These are phyloP conservation scores for Eupelmus urozonus DNA, from an alignment of 2,888 invertebrate genomes.

Conservation along the genomic window DNA sequence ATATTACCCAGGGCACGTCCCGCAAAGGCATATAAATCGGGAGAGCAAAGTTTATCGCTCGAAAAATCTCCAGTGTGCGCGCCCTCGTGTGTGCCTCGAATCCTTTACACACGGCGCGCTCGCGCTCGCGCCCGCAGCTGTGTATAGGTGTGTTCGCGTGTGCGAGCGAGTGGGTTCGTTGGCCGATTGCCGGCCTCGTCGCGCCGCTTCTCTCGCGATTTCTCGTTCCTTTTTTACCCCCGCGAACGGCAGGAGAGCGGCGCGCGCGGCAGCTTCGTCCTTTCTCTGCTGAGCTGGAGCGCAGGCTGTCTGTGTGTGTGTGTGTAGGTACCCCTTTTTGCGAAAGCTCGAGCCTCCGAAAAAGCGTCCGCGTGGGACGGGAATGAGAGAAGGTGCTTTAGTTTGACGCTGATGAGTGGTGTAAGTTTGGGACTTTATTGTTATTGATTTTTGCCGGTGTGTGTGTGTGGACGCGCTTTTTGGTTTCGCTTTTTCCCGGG, in stretches of 20 bases:
- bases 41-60: conserved; percentile 3
- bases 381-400: too few relatives aligned
- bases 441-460: too few relatives aligned
- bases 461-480: too few relatives aligned
- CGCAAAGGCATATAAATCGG: conserved; percentile 7
- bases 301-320: too few relatives aligned
- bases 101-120: conserved; percentile 8
- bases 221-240: conserved; percentile 10
- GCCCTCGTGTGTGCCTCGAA: conserved; percentile 8
- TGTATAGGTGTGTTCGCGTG: background rate
- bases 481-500: too few relatives aligned
- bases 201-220: conserved; percentile 23
- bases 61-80: conserved; percentile 30
- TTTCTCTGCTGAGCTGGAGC: too few relatives aligned
- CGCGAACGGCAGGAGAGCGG: background rate
- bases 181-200: conserved; percentile 47
- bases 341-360: too few relatives aligned
- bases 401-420: too few relatives aligned
- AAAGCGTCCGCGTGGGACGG: too few relatives aligned
- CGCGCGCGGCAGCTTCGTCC: background rate
- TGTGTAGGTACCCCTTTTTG: too few relatives aligned
- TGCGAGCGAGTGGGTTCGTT: conserved; percentile 41
- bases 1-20: too few relatives aligned
- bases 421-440: too few relatives aligned
- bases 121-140: background rate